Base-by-base conservation (phyloP, 2,797 vertebrate species). In the Falco naumanni region DNA sequence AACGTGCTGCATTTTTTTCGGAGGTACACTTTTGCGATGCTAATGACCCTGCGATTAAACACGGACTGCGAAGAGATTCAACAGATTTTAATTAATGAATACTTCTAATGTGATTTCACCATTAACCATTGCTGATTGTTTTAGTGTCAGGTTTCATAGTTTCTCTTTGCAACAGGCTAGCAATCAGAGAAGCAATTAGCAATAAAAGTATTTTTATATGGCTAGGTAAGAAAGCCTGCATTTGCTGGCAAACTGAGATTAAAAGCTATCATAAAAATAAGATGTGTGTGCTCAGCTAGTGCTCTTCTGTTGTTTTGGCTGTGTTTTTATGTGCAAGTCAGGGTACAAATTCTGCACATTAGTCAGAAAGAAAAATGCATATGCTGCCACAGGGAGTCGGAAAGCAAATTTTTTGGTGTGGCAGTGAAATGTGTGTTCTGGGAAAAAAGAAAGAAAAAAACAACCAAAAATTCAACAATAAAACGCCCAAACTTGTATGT, bases 351-450 rank as follows among this genome's bases (percentile, higher is more conserved):
- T 95, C 96, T 95, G 92, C 96, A 97, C 95, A 98, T 98, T 98
- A 97, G 92, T 98, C 97, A 98, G 96, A 95, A 98, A 98, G 97
- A 98, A 97, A 98, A 97, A 97, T 95, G 97, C 94, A 93, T 53
- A 81, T 56, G 53, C 95, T 95, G 94, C 96, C 95, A 96, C 56
- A 37, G 91, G 56, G 92, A 97, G 92, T 25, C 95, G 83, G 61
- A 82, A 97, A 97, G 97, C 90, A 96, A 96, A 92, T 96, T 93
- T 93, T 89, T 94, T 90, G 78, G 90, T 94, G 84, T 93, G 89
- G 92, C 48, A 80, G 84, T 94, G 95, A 97, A 98, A 96, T 89
- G 93, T 82, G 41, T 3, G 1, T 25, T 43, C 28, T 87, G 89
- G 39, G 34, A 45, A 54, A 47, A 11, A 89, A 94, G 15, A 12